phyloP scores from a whole-genome alignment of 2,888 invertebrate species.

The Magallana nippona region DNA sequence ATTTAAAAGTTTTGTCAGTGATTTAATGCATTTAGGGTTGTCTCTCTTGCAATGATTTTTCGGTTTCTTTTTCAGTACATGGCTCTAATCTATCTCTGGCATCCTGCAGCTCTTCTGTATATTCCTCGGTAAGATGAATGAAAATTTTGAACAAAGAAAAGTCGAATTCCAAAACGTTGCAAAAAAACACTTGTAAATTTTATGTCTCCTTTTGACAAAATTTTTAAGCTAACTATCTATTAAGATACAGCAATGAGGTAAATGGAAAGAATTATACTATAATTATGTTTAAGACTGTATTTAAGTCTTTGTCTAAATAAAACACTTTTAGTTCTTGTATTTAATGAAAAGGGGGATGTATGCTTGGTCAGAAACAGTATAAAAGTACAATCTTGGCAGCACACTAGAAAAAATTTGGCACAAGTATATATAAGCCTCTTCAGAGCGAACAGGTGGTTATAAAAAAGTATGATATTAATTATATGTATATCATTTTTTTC shows the following conservation, averaged over 20 bases:
- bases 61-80: conserved; percentile 85
- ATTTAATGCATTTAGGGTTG: neutral
- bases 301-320: no score
- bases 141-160: no score
- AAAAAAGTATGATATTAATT: neutral
- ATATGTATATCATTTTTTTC: neutral
- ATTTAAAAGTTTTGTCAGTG: neutral
- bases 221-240: no score
- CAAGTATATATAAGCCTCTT: neutral
- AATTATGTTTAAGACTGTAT: no score
- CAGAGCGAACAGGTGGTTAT: neutral
- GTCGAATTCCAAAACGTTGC: no score
- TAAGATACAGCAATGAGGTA: no score
- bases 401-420: neutral
- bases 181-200: no score
- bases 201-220: no score
- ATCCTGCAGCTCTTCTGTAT: conserved; percentile 95
- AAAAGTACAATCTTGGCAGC: conserved; percentile 37
- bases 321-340: no score
- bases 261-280: no score
- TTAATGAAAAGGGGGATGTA: no score
- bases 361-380: no score
- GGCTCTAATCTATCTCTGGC: conserved; percentile 95
- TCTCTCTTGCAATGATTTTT: conserved; percentile 22
- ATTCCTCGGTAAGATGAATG: conserved; percentile 81